These are phyloP conservation scores for Catocala nupta DNA, from an alignment of 2,888 invertebrate genomes.

Conservation along the genomic window DNA sequence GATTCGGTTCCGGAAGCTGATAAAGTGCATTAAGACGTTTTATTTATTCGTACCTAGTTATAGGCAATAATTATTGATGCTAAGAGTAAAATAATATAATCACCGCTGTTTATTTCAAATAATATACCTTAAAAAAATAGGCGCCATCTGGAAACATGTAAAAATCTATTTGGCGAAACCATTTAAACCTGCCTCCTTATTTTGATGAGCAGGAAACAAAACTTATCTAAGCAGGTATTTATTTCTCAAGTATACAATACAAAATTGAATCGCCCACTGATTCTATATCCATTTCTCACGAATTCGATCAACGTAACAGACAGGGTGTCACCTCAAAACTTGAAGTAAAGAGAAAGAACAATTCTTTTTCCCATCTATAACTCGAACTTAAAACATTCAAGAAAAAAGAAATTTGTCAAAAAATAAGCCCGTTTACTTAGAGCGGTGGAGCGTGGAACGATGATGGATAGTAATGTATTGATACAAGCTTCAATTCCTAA, in stretches of 20 bases:
- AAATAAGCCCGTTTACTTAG: conserved; percentile 46
- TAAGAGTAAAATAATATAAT: too few species aligned
- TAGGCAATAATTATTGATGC: too few species aligned
- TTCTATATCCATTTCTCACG: conserved; percentile 18
- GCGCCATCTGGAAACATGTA: too few species aligned
- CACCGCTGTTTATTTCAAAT: too few species aligned
- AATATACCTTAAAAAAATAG: too few species aligned
- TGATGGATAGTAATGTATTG: too few species aligned
- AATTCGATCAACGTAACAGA: conserved; percentile 19
- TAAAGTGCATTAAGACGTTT: too few species aligned
- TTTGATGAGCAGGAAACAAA: background rate
- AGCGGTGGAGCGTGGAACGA: conserved; percentile 39
- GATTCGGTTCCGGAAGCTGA: too few species aligned
- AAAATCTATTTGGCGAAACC: too few species aligned
- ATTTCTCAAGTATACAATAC: conserved; percentile 2
- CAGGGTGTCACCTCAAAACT: conserved; percentile 12
- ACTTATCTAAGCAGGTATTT: background rate
- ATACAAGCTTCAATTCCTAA: too few species aligned
- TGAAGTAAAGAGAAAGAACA: conserved; percentile 14
- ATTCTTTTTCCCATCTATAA: conserved; percentile 9
- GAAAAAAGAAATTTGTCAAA: conserved; percentile 44
- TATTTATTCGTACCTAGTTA: too few species aligned
- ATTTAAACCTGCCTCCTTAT: too few species aligned
- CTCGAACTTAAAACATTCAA: conserved; percentile 33
- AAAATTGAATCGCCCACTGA: conserved; percentile 16